These are phyloP conservation scores for Alcedo atthis DNA, from an alignment of 2,797 vertebrate genomes.

Conservation along the genomic window DNA sequence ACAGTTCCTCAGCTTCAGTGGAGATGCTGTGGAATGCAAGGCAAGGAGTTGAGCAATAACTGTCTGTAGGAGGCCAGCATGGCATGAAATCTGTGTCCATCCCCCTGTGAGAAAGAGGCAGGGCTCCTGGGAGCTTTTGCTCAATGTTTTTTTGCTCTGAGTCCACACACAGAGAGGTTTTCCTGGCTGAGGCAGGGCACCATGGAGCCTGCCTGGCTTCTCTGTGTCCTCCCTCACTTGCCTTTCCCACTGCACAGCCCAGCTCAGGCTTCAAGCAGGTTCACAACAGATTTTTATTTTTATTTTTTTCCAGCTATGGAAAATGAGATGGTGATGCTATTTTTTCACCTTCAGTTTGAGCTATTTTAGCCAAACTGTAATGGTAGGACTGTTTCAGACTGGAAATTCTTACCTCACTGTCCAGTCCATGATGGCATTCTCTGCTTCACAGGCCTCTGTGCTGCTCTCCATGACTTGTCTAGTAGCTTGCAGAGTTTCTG, in stretches of 20 bases:
- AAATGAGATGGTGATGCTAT: neutral
- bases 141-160: neutral
- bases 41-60: neutral
- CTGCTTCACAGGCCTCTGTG: neutral
- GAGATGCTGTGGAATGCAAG: neutral
- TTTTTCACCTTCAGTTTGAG: slow-evolving; percentile 27
- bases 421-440: neutral
- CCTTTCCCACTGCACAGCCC: neutral
- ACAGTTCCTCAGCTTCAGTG: neutral
- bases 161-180: neutral
- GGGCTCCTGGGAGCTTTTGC: neutral
- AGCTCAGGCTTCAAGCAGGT: neutral
- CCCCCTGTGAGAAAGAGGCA: neutral
- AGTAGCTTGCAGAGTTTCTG: neutral
- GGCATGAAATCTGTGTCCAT: neutral
- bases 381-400: neutral
- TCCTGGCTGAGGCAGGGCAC: neutral
- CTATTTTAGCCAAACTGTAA: slow-evolving; percentile 11
- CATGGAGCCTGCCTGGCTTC: neutral
- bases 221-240: neutral
- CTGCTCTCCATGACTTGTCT: neutral
- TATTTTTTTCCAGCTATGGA: neutral
- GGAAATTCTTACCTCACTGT: slow-evolving; percentile 41
- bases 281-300: neutral
- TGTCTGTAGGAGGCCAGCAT: neutral